These are phyloP conservation scores for Lerista edwardsae DNA, from an alignment of 2,797 vertebrate genomes.

Conservation along the genomic window DNA sequence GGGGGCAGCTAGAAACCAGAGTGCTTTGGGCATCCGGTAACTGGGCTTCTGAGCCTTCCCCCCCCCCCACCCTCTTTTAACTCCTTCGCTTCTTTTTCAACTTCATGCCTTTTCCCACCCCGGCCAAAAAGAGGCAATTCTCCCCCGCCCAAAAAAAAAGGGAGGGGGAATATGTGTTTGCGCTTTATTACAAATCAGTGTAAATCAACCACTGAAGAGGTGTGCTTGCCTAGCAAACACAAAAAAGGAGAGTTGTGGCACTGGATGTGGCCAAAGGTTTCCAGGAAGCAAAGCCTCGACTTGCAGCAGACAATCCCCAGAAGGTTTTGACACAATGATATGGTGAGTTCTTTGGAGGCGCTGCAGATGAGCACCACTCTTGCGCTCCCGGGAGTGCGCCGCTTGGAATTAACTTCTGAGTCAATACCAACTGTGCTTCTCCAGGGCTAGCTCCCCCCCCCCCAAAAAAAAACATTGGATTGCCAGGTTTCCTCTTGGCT, in stretches of 20 bases:
- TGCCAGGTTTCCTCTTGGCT: not conserved
- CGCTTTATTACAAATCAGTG: not conserved
- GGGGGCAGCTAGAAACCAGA: not conserved
- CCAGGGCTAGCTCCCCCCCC: not conserved
- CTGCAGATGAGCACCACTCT: not conserved
- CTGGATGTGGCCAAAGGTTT: not conserved
- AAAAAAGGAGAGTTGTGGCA: not conserved
- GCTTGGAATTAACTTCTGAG: not conserved
- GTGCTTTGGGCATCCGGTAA: no score
- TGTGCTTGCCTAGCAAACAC: not conserved
- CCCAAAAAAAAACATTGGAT: no score
- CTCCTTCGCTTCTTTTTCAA: not conserved
- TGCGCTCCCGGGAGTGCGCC: not conserved
- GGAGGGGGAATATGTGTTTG: not conserved
- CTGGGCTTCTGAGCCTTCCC: not conserved
- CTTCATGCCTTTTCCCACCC: not conserved
- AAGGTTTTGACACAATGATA: no score
- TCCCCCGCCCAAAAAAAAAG: no score
- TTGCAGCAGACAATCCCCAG: not conserved
- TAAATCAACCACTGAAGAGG: not conserved
- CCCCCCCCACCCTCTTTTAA: no score
- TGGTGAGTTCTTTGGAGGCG: not conserved
- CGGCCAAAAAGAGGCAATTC: no score
- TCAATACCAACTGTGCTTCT: no score
- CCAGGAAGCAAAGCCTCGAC: not conserved